Base-by-base conservation (phyloP, 1,140 invertebrate genomes). In the Drosophila sp. region DNA sequence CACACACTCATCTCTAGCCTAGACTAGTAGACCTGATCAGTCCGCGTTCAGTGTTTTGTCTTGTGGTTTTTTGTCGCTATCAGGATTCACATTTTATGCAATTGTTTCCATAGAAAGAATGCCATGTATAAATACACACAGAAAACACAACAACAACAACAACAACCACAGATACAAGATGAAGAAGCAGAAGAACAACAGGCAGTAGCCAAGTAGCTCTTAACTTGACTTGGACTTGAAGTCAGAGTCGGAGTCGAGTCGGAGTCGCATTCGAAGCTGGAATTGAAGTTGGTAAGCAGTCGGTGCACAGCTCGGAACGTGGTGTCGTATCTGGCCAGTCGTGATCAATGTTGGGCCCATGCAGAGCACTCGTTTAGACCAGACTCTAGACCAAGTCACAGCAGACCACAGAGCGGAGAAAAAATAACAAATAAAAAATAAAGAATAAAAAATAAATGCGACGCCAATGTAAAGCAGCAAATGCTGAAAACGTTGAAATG, bases 91-190 rank as follows among this genome's bases (percentile, higher is more conserved):
- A 87, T 87, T 87, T 89, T 87, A 87, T 87, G 83, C 82, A 87
- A 87, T 89, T 87, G 83, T 87, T 87, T 87, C 83, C 76, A 89
- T 87, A 89, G 83, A 87, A 87, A 87, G 84, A 87, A 87, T 89
- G 76, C 53, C 69, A 69, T 77, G 70, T 89, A 79, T 79, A 83
- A 87, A 89, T 79, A 73, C 76, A 76, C 36, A 64, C 14, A 34
- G 25, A 27, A 34, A 40, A 61, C 43, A 78, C 34, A 64, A 40
- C 69, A 21, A 21, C 27, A 46, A 54, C 13, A 36, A 32, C 40
- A n/a, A 79, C 50, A 59, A 58, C 45, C 13, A 50, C n/a, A n/a
- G n/a, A n/a, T n/a, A 54, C 45, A 59, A 64, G 38, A 45, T n/a
- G 27, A 29, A 53, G 29, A 56, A 13, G 51, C 57, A 77, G 69